These are phyloP conservation scores for Euplagia quadripunctaria DNA, from an alignment of 2,888 invertebrate species.

Conservation along the genomic window DNA sequence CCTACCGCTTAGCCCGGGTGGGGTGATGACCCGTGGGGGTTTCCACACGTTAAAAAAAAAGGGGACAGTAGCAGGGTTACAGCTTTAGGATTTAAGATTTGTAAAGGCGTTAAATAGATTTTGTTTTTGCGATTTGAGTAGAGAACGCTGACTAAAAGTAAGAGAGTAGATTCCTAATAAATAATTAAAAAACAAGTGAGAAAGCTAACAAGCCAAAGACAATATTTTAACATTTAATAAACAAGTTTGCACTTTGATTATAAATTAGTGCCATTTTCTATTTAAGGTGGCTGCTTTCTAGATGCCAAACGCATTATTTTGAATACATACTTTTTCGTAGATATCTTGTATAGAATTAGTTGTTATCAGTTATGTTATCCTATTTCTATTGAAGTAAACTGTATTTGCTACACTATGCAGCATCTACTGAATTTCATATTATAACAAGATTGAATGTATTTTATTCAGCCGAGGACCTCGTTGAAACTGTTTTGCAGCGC, in stretches of 20 bases:
- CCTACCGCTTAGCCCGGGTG: too few species aligned
- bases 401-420: neutral
- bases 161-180: too few species aligned
- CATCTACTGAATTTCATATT: neutral
- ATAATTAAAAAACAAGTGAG: neutral
- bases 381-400: neutral
- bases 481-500: too few species aligned
- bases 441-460: neutral
- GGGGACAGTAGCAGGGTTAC: too few species aligned
- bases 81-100: too few species aligned
- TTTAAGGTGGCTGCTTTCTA: neutral
- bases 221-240: neutral
- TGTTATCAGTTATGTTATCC: neutral
- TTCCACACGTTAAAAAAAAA: too few species aligned
- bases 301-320: neutral
- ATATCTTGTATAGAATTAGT: neutral
- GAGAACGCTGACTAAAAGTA: too few species aligned
- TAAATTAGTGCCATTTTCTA: conserved; percentile 1
- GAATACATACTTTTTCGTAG: neutral
- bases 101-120: too few species aligned
- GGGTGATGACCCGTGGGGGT: too few species aligned
- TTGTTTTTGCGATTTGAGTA: too few species aligned
- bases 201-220: neutral
- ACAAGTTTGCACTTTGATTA: neutral
- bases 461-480: too few species aligned